Evolutionary conservation across 2,888 invertebrate genomes (phyloP).

Genomic region (Monopis laevigella): DNA sequence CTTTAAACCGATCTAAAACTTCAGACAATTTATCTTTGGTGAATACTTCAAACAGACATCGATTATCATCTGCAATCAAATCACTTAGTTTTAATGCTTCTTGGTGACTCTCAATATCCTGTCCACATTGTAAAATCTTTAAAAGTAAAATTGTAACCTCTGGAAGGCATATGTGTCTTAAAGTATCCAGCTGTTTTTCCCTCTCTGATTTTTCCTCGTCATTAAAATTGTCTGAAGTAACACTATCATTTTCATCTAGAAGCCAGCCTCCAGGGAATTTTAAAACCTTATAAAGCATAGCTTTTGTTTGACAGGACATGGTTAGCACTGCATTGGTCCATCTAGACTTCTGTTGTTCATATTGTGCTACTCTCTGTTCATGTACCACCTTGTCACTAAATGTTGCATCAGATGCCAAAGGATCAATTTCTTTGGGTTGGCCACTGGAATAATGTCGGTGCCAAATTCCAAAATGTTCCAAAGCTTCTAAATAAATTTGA

Average conservation of each 20-base stretch:
- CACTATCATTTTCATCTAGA: slow-evolving; percentile 71
- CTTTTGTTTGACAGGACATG: slow-evolving; percentile 80
- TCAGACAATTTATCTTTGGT: slow-evolving; percentile 80
- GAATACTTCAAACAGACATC: slow-evolving; percentile 83
- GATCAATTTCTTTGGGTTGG: slow-evolving; percentile 76
- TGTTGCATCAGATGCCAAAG: slow-evolving; percentile 66
- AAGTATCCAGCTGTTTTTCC: slow-evolving; percentile 74
- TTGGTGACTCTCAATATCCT: slow-evolving; percentile 79
- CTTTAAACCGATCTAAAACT: slow-evolving; percentile 78
- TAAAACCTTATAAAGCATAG: slow-evolving; percentile 84
- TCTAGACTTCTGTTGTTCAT: slow-evolving; percentile 79
- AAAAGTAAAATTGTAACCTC: slow-evolving; percentile 82
- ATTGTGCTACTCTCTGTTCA: slow-evolving; percentile 84
- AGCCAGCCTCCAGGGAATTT: slow-evolving; percentile 94
- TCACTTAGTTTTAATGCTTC: slow-evolving; percentile 76
- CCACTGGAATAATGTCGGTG: slow-evolving; percentile 83
- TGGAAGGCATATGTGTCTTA: slow-evolving; percentile 85
- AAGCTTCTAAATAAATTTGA: slow-evolving; percentile 86
- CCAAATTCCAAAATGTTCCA: slow-evolving; percentile 92
- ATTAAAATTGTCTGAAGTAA: slow-evolving; percentile 49
- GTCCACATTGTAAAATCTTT: slow-evolving; percentile 80
- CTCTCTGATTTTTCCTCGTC: slow-evolving; percentile 64
- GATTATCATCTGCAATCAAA: slow-evolving; percentile 80
- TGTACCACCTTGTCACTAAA: slow-evolving; percentile 90
- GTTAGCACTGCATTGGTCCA: slow-evolving; percentile 77